Evolutionary conservation across 2,888 invertebrate species (phyloP).

Genomic region (Dysmachus trigonus): DNA sequence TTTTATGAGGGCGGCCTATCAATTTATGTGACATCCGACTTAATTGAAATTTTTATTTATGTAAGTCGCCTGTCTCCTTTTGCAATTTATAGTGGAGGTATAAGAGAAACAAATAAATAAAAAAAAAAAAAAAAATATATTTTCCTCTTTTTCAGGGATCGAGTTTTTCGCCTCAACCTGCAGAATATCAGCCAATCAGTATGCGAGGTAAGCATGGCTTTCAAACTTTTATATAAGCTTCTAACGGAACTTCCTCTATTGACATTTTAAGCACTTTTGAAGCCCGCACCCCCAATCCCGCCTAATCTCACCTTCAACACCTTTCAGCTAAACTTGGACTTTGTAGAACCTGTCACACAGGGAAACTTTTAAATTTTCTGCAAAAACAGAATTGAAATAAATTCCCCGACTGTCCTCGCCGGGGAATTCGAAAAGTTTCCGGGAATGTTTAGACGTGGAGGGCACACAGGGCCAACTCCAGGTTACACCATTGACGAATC

Average conservation of each 20-base stretch:
- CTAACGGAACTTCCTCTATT: constrained; percentile 28
- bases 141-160: constrained; percentile 68
- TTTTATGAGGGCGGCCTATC: constrained; percentile 15
- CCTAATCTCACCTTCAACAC: constrained; percentile 35
- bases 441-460: constrained; percentile 12
- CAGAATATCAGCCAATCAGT: constrained; percentile 74
- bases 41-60: constrained; percentile 32
- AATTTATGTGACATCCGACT: neutral
- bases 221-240: constrained; percentile 38
- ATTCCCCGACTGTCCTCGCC: constrained; percentile 43
- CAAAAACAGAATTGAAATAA: constrained; percentile 49
- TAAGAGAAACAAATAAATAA: neutral
- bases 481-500: constrained; percentile 32
- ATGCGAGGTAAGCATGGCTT: constrained; percentile 69
- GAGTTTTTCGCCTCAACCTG: constrained; percentile 72
- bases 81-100: neutral
- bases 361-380: constrained; percentile 44
- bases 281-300: constrained; percentile 7
- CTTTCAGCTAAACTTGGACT: constrained; percentile 41
- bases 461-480: neutral
- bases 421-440: constrained; percentile 29
- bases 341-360: constrained; percentile 43
- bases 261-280: constrained; percentile 40
- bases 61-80: neutral
- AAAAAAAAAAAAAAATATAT: constrained; percentile 4